Evolutionary conservation across 2,888 invertebrate species (phyloP), one percentile per base, ranked within the genome.

Genomic region (Tricholauxania praeusta): DNA sequence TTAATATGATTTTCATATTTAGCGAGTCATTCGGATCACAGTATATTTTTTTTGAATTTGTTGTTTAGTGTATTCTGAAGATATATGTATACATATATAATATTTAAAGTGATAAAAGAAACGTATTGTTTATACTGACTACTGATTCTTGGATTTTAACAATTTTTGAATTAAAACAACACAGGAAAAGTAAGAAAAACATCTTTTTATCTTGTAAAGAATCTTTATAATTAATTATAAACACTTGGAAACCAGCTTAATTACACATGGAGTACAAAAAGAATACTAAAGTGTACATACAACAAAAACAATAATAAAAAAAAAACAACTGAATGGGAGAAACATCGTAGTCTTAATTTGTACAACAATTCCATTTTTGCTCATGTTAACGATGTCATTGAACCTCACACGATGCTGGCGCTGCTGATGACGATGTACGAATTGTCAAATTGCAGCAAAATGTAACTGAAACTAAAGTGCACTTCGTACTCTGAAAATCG

Each of bases 401-500:
- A 66, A 66, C 66, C 66, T 66, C 66, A 66, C 53, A 39, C 52
- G 70, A 67, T 64, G 72, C 48, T 52, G 71, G 63, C 53, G 66
- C 62, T 60, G 49, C 49, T 17, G 71, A 65, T 71, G 69, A 32
- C 66, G 71, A 63, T 62, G 73, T 64, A 72, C 67, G 72, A 74
- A 72, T 75, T 75, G 75, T 75, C 73, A 67, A 74, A 75, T 72
- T 72, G 75, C 70, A 74, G 55, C 75, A 67, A 72, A 72, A 73
- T 75, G 69, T 66, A 74, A 70, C 69, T 70, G 71, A 74, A 73
- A 65, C 73, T 59, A 67, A 75, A 75, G 75, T 74, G 75, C 72
- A 75, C 73, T 74, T 75, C 64, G 72, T 71, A 70, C 73, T 73
- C 70, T 10, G 39, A 52, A 73, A 75, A 73, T 49, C 59, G 67